A percentile compares a stretch with the other conserved stretches of the same genome.
Evolutionary conservation across 2,797 vertebrate species (phyloP).

Genomic region (Eutrigla gurnardus): DNA sequence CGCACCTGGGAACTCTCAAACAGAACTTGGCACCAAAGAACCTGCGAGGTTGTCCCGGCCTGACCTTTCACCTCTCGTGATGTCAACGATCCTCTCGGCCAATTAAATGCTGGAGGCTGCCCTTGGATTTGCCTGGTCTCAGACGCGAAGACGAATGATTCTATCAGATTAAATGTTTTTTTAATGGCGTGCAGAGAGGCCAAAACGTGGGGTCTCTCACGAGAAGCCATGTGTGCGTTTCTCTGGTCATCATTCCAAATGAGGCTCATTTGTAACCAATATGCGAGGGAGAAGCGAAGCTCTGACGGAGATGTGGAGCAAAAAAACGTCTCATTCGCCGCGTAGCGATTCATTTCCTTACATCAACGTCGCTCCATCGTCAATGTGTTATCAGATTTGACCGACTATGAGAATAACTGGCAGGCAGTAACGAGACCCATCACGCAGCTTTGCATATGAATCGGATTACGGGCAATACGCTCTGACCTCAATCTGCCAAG

Average conservation of each 20-base stretch:
- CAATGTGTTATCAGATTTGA: conserved; percentile 48
- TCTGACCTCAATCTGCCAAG: conserved; percentile 72
- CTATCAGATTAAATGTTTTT: conserved; percentile 94
- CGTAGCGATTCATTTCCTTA: conserved; percentile 60
- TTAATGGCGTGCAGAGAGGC: conserved; percentile 91
- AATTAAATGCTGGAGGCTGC: conserved; percentile 87
- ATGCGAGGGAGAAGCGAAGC: conserved; percentile 72
- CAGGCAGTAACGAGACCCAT: conserved; percentile 37
- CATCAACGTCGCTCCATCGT: conserved; percentile 50
- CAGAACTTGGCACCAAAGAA: conserved; percentile 83
- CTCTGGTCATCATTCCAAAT: conserved; percentile 91
- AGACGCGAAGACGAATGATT: conserved; percentile 96
- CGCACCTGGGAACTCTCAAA: conserved; percentile 86
- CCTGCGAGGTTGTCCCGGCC: conserved; percentile 80
- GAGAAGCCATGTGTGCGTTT: conserved; percentile 81
- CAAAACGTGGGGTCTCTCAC: conserved; percentile 82
- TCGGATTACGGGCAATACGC: conserved; percentile 72
- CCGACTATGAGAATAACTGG: conserved; percentile 63
- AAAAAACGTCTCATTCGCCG: conserved; percentile 69
- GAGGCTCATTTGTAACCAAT: conserved; percentile 90
- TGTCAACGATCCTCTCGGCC: conserved; percentile 85
- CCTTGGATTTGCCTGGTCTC: conserved; percentile 86
- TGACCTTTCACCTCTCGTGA: conserved; percentile 86
- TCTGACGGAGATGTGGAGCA: conserved; percentile 60
- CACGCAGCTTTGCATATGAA: conserved; percentile 70